phyloP scores from a whole-genome alignment of 2,113 vertebrate genomes.

The Cyanoderma ruficeps region DNA sequence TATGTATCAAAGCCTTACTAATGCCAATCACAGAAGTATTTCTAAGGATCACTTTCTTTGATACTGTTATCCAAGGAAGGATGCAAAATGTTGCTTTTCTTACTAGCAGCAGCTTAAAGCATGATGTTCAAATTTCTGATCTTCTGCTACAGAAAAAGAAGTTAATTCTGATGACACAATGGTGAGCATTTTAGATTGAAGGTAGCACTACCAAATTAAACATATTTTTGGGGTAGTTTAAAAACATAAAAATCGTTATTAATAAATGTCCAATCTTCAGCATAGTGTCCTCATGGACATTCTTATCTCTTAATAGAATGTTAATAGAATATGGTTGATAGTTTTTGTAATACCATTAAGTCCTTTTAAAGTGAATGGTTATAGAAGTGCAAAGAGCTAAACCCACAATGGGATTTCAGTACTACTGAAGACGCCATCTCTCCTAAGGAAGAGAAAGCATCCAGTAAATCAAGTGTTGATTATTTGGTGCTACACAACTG shows the following conservation, averaged over 20 bases:
- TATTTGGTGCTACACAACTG: neutral
- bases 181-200: neutral
- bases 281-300: neutral
- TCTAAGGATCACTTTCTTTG: conserved; percentile 28
- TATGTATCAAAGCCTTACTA: neutral
- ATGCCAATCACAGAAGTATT: conserved; percentile 4
- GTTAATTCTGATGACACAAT: neutral
- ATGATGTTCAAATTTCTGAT: neutral
- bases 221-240: neutral
- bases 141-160: neutral
- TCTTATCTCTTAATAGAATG: neutral
- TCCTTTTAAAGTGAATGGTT: neutral
- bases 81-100: neutral
- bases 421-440: fast-evolving
- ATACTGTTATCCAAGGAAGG: neutral
- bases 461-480: neutral
- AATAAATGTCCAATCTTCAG: neutral
- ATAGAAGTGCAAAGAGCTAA: neutral
- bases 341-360: neutral
- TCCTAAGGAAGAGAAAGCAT: neutral
- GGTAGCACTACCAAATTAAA: neutral
- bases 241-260: neutral
- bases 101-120: neutral
- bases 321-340: neutral
- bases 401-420: neutral